These are phyloP conservation scores for Yponomeuta evonymella DNA, from an alignment of 2,888 invertebrate genomes.

Conservation along the genomic window DNA sequence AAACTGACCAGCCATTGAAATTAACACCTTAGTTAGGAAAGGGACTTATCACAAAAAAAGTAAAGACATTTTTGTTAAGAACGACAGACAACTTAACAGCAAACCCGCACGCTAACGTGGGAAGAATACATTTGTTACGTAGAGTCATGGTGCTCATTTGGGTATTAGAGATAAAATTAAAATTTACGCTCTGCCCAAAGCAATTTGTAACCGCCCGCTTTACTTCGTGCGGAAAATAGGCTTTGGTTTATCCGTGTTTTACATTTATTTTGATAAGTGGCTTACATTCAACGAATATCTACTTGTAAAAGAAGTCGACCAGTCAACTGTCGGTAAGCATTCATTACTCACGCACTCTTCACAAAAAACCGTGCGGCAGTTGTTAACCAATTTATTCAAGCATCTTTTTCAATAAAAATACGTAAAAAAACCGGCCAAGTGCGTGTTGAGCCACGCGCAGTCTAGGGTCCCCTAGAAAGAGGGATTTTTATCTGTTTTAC, in stretches of 20 bases:
- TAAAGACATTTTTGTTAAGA: no score
- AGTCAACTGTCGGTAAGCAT: background rate
- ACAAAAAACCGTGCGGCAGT: no score
- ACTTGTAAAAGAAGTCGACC: background rate
- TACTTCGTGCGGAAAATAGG: conserved; percentile 73
- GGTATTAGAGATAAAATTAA: conserved; percentile 77
- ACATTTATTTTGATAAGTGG: conserved; percentile 73
- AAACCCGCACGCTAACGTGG: conserved; percentile 54
- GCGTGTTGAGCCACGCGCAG: no score
- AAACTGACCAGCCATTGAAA: no score
- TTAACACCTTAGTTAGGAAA: no score
- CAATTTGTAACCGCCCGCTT: conserved; percentile 74
- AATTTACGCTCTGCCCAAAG: conserved; percentile 76
- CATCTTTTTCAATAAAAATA: no score
- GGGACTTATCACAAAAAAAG: no score
- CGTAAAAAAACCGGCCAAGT: no score
- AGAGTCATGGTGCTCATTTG: conserved; percentile 74
- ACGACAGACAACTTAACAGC: background rate
- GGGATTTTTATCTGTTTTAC: no score
- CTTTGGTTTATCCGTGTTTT: conserved; percentile 72
- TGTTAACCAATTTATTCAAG: no score
- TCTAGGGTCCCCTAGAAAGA: no score
- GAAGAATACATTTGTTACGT: conserved; percentile 73
- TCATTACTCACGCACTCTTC: background rate
- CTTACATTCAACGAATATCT: conserved; percentile 51